Conservation (phyloP, 2,888 invertebrate genomes). For the Drosophila bunnanda region DNA sequence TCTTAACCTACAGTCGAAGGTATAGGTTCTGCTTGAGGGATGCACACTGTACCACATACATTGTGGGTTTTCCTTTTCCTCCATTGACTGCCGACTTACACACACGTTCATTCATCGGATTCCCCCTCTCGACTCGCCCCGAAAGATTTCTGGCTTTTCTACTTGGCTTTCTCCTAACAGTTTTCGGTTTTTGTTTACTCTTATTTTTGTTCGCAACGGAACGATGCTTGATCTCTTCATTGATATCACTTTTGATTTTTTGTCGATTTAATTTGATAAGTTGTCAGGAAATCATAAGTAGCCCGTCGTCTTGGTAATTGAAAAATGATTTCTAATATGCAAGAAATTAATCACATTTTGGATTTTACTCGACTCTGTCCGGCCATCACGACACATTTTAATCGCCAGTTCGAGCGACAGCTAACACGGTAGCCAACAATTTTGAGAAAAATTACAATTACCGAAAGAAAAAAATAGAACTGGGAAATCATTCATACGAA, state of each 20-base stretch:
- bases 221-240: constrained; percentile 74
- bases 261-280: constrained; percentile 77
- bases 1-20: fast-evolving
- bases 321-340: constrained; percentile 81
- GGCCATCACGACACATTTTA: constrained; percentile 42
- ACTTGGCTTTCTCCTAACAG: constrained; percentile 43
- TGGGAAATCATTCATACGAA: neutral
- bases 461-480: neutral
- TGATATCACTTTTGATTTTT: constrained; percentile 80
- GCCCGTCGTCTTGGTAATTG: constrained; percentile 73
- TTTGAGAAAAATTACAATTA: constrained; percentile 4
- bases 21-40: neutral
- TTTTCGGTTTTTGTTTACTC: constrained; percentile 20
- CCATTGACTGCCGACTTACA: constrained; percentile 53
- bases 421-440: constrained; percentile 67
- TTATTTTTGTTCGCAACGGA: constrained; percentile 12
- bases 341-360: constrained; percentile 81
- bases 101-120: constrained; percentile 70
- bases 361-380: constrained; percentile 54
- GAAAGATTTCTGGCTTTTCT: constrained; percentile 22
- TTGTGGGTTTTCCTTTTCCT: constrained; percentile 32
- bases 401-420: constrained; percentile 76
- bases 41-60: neutral
- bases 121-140: constrained; percentile 20
- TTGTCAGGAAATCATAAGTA: constrained; percentile 76